Evolutionary conservation across 2,113 vertebrate species (phyloP).

Genomic region (Mustelus asterias): DNA sequence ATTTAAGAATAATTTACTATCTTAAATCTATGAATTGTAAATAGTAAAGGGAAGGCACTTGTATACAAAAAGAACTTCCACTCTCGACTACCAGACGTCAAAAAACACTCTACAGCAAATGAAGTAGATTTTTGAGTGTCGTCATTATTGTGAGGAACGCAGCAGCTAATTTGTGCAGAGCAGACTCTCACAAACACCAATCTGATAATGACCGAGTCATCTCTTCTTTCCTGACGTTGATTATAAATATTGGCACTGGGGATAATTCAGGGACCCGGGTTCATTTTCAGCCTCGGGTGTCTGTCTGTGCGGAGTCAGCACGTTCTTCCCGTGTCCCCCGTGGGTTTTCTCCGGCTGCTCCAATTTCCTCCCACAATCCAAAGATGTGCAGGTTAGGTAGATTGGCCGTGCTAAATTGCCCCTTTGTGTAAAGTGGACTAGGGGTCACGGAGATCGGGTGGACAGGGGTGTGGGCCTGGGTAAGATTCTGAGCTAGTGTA

Average conservation of each 20-base stretch:
- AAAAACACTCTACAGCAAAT: not conserved
- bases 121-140: not conserved
- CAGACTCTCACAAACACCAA: not conserved
- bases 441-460: too few species aligned
- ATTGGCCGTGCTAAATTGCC: too few species aligned
- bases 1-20: not conserved
- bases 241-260: not conserved
- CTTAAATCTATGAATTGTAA: not conserved
- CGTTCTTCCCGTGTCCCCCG: too few species aligned
- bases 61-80: not conserved
- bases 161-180: not conserved
- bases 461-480: too few species aligned
- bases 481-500: too few species aligned
- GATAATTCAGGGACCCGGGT: too few species aligned
- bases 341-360: too few species aligned
- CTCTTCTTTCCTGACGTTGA: not conserved
- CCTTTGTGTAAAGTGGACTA: too few species aligned
- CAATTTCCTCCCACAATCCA: too few species aligned
- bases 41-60: not conserved
- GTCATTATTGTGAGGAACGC: not conserved
- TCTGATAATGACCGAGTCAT: not conserved
- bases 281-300: too few species aligned
- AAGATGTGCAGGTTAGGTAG: too few species aligned
- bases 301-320: too few species aligned
- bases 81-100: not conserved